Conservation (phyloP, 2,797 vertebrate species). For the Chelon labrosus region DNA sequence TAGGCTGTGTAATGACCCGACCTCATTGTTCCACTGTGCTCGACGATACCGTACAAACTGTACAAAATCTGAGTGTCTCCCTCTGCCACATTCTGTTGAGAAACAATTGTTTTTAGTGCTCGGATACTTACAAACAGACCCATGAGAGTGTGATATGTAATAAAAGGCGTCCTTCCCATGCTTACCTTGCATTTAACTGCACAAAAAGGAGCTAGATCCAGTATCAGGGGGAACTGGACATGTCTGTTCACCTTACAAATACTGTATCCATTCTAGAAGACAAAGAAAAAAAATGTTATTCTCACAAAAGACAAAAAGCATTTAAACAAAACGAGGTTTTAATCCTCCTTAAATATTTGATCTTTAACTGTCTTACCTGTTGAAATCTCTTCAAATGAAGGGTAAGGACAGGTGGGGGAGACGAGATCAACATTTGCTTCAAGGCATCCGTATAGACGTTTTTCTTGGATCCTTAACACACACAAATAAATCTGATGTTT, state of each 20-base stretch:
- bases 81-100: conserved; percentile 86
- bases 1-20: conserved; percentile 97
- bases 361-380: conserved; percentile 82
- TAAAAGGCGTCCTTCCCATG: neutral
- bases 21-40: conserved; percentile 97
- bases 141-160: neutral
- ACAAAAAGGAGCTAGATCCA: conserved; percentile 97
- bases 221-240: conserved; percentile 91
- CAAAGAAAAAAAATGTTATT: conserved; percentile 9
- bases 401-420: conserved; percentile 92
- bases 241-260: conserved; percentile 95
- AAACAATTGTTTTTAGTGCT: conserved; percentile 30
- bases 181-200: conserved; percentile 93
- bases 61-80: conserved; percentile 89
- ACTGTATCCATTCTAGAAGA: conserved; percentile 91
- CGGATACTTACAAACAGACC: neutral
- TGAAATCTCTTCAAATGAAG: conserved; percentile 99
- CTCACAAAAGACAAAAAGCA: neutral
- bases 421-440: conserved; percentile 97
- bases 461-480: conserved; percentile 86
- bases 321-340: neutral
- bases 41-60: conserved; percentile 94
- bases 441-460: conserved; percentile 93
- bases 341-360: neutral
- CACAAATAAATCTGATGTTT: neutral